Evolutionary conservation across 1,140 invertebrate genomes (phyloP).

Genomic region (Tetramorium simillimum): DNA sequence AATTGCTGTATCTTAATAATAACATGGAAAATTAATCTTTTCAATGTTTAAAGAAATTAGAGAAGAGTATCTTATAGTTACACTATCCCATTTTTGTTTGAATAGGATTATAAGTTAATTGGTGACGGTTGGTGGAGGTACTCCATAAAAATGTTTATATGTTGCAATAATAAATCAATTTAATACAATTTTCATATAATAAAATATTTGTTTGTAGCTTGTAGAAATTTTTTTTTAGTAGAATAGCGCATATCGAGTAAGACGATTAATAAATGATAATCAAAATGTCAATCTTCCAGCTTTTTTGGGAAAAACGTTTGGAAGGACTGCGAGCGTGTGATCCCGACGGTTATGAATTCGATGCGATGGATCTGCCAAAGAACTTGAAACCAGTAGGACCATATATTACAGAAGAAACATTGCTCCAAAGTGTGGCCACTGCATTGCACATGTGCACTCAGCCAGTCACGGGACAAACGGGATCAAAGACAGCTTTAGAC

Average conservation of each 20-base stretch:
- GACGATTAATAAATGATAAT: not conserved
- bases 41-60: not conserved
- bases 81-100: not conserved
- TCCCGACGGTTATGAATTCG: constrained; percentile 92
- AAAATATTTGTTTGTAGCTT: constrained; percentile 11
- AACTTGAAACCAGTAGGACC: constrained; percentile 96
- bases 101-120: constrained; percentile 16
- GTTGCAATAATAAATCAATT: constrained; percentile 9
- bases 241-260: not conserved
- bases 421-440: constrained; percentile 96
- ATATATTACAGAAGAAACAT: constrained; percentile 95
- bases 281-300: constrained; percentile 83
- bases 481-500: constrained; percentile 92
- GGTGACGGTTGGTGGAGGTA: not conserved
- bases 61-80: not conserved
- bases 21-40: not conserved
- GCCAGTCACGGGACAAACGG: constrained; percentile 96
- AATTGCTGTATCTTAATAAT: not conserved
- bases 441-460: constrained; percentile 93
- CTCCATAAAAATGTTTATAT: not conserved
- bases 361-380: constrained; percentile 93
- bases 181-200: constrained; percentile 1
- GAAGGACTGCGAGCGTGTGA: constrained; percentile 96
- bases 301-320: constrained; percentile 99
- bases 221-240: constrained; percentile 6